phyloP scores from a whole-genome alignment of 2,797 vertebrate species.

The Labeo calbasu region DNA sequence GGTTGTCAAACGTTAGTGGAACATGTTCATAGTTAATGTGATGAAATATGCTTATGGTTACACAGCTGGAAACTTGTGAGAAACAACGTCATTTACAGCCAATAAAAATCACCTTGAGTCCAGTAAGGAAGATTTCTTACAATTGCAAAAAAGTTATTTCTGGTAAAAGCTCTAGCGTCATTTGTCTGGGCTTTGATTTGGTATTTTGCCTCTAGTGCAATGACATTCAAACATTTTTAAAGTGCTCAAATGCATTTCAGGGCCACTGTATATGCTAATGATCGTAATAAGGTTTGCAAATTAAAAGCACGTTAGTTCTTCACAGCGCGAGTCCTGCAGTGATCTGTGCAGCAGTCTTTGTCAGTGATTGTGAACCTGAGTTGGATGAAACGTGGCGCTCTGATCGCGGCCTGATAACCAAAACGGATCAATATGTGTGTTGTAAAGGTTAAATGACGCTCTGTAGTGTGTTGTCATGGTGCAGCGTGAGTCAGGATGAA shows the following conservation, averaged over 20 bases:
- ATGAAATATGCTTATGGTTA: neutral
- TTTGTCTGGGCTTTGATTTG: neutral
- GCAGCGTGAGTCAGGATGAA: conserved; percentile 72
- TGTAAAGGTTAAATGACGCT: conserved; percentile 89
- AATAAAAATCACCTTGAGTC: neutral
- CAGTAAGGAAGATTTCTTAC: neutral
- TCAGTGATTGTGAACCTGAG: conserved; percentile 57
- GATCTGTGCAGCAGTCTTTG: conserved; percentile 15
- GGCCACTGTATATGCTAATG: neutral
- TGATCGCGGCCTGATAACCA: conserved; percentile 78
- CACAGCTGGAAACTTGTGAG: neutral
- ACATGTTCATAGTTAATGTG: neutral
- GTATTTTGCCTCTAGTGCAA: neutral
- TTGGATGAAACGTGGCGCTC: conserved; percentile 68
- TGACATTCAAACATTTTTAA: neutral
- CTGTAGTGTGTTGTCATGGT: conserved; percentile 79
- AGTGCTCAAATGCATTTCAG: neutral
- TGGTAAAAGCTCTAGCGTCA: neutral
- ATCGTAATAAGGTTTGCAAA: neutral
- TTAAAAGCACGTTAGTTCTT: neutral
- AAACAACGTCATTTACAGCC: neutral
- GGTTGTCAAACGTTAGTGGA: neutral
- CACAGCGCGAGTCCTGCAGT: neutral
- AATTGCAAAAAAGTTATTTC: neutral
- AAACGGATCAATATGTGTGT: conserved; percentile 82